A percentile compares a stretch with the other conserved stretches of the same genome.
Evolutionary conservation across 2,797 vertebrate genomes (phyloP).

Genomic region (Chaetodon trifasciatus): DNA sequence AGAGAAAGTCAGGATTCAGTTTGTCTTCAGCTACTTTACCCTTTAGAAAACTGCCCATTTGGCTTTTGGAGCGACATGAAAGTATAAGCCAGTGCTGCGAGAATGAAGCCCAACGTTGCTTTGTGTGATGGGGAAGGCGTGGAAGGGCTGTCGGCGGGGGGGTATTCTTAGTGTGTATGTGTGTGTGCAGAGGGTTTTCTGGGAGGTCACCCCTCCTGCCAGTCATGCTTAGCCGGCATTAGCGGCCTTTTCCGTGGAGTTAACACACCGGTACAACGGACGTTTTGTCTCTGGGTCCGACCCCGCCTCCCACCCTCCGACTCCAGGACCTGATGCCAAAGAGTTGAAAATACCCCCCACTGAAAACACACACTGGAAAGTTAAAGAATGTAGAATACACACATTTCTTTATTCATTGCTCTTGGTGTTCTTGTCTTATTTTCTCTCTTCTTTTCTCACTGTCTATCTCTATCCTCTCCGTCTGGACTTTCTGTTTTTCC

Average conservation of each 20-base stretch:
- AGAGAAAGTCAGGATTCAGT: slow-evolving; percentile 63
- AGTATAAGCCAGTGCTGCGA: slow-evolving; percentile 42
- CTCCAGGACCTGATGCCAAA: slow-evolving; percentile 56
- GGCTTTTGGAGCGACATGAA: slow-evolving; percentile 72
- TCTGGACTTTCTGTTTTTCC: slow-evolving; percentile 20
- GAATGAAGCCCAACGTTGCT: slow-evolving; percentile 56
- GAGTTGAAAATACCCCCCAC: slow-evolving; percentile 51
- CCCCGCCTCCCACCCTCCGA: slow-evolving; percentile 63
- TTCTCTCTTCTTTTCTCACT: not conserved
- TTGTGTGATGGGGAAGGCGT: slow-evolving; percentile 59
- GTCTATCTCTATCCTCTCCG: slow-evolving; percentile 7
- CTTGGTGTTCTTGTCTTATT: slow-evolving; percentile 16
- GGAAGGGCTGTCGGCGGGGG: slow-evolving; percentile 21
- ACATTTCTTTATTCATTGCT: slow-evolving; percentile 42
- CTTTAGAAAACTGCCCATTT: slow-evolving; percentile 63
- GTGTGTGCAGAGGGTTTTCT: slow-evolving; percentile 43
- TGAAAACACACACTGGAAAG: slow-evolving; percentile 44
- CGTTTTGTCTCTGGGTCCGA: slow-evolving; percentile 78
- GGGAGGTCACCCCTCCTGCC: slow-evolving; percentile 81
- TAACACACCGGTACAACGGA: slow-evolving; percentile 82
- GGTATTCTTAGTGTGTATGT: slow-evolving; percentile 26
- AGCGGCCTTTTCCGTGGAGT: slow-evolving; percentile 79
- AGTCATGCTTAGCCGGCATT: slow-evolving; percentile 86
- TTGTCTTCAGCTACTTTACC: slow-evolving; percentile 52
- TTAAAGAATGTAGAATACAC: slow-evolving; percentile 38